Base-by-base conservation (phyloP, 2,113 vertebrate genomes). In the Chaenogobius annularis region DNA sequence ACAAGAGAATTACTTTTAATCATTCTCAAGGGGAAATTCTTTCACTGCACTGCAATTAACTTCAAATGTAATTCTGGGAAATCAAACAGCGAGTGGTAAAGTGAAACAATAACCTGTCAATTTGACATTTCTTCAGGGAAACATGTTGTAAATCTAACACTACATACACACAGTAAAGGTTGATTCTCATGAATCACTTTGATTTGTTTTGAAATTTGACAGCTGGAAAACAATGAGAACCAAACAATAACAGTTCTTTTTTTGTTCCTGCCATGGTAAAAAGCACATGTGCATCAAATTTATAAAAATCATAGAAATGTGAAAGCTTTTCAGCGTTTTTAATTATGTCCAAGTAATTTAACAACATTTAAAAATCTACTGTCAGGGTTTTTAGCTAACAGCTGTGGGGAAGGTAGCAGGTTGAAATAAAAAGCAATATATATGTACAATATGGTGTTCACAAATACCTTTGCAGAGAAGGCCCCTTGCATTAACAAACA, bases 31-130 rank as follows among this genome's bases (percentile, higher is more conserved):
- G 44, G 44, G 44, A 46, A 11, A 46, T 46, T 13, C 1, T 46
- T 46, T 46, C 44, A 78, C 67, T 74, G 47, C 68, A 77, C 79
- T 48, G 81, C 67, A 81, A 82, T 85, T 84, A 82, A 73, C 75
- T 79, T 72, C 8, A 44, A 59, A 44, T 22, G 64, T 14, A 75
- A 68, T 40, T 70, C 1, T 11, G 26, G 55, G 47, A 74, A 78
- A 61, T 67, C 19, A 74, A 72, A 78, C 22, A 58, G 61, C 11
- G 61, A 77, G 31, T 73, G 78, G 80, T 80, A 83, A 70, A 73
- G 58, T 50, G 76, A 78, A 77, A 47, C 31, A 77, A 71, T 70
- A 71, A 66, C 17, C 44, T 64, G 13, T 40, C 76, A 17, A 64
- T 61, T 75, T 72, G 17, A 56, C 78, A 75, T 69, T 40, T 69